Base-by-base conservation (phyloP, 2,113 vertebrate species). In the Isichthys henryi region DNA sequence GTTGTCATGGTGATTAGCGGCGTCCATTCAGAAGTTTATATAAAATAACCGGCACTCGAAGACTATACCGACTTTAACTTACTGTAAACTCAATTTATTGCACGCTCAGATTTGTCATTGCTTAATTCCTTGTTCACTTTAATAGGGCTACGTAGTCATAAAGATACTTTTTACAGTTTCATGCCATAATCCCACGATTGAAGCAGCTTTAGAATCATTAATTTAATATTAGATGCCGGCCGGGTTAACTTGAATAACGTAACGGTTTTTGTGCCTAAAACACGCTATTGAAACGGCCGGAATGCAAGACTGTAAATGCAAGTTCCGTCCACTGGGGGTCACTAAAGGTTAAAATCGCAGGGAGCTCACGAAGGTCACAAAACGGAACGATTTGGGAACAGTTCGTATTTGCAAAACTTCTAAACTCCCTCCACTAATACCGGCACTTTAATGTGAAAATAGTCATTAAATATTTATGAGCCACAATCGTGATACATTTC, bases 1-100 rank as follows among this genome's bases (percentile, higher is more conserved):
- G 95, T 96, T 93, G 89, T 91, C 92, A 95, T 94, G 92, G 92
- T 91, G 88, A 91, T 52, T 0, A 21, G 90, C 91, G 91, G 91
- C 89, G 92, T 89, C 86, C 90, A 80, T 83, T 45, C 39, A 92
- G 88, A 91, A 90, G 93, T 91, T 62, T 19, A 10, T 58, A 45
- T 27, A 89, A 45, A 53, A 89, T 31, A 9, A 45, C 19, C 7
- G 52, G 49, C 77, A 83, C 88, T 21, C 10, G 27, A 13, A 43
- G 80, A 43, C 43, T 45, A 17, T 45, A 17, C 39, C 13, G 19
- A n/a, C 80, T 35, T 39, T 39, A 80, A 39, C 74, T 43, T 43
- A 80, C 35, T 43, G 74, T 80, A 80, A 77, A 39, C 35, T 39
- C 11, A 35, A 43, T 80, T 80, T 8, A 43, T 17, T 43, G 13